Percentiles rank a stretch among this genome's conserved stretches.
Conservation (phyloP, 2,797 vertebrate species). For the Erpetoichthys calabaricus region DNA sequence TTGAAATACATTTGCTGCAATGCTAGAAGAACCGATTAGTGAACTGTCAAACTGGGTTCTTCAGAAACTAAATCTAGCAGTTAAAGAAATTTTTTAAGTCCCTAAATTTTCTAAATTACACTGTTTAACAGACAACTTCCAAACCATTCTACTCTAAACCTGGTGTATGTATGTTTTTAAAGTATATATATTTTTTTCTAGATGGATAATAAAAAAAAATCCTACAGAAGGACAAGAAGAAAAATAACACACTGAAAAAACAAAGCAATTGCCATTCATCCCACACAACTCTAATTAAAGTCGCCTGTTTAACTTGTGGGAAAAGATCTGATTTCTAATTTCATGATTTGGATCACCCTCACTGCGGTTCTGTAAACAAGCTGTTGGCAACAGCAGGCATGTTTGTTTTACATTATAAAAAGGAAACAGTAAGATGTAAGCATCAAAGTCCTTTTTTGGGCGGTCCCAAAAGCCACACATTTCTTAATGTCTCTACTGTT, state of each 20-base stretch:
- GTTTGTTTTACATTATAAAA: not conserved
- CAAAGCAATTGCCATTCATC: constrained; percentile 1
- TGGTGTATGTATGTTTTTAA: too few species aligned
- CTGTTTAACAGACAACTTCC: too few species aligned
- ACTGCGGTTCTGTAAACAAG: not conserved
- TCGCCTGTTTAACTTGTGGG: constrained; percentile 8
- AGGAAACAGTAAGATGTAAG: not conserved
- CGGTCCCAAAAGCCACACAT: not conserved
- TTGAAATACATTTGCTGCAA: too few species aligned
- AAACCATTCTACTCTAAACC: too few species aligned
- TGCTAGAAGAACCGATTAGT: too few species aligned
- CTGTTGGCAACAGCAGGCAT: not conserved
- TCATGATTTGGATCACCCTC: not conserved
- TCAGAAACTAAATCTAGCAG: too few species aligned
- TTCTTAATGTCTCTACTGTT: not conserved
- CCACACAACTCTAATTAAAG: constrained; percentile 6
- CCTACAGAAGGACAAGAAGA: constrained; percentile 9
- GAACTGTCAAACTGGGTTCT: too few species aligned
- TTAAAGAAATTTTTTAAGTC: too few species aligned
- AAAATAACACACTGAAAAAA: constrained; percentile 6
- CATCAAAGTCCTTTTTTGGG: not conserved
- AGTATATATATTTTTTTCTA: too few species aligned
- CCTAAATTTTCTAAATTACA: too few species aligned
- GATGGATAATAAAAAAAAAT: too few species aligned
- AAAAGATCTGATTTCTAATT: not conserved